phyloP scores from a whole-genome alignment of 2,888 invertebrate genomes.

The Eupithecia inturbata region DNA sequence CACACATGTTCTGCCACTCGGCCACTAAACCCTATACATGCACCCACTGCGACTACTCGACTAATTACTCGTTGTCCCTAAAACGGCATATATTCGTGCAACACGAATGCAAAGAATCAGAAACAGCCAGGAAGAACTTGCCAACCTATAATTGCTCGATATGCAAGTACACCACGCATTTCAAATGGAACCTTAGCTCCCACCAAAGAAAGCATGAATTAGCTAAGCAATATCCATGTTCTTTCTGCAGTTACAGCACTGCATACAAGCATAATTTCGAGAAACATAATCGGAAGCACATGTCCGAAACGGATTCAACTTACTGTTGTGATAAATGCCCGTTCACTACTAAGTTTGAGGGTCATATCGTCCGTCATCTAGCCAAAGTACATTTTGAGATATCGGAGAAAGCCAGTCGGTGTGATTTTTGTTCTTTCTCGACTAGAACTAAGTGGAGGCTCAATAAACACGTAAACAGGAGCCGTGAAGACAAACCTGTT shows the following conservation, averaged over 20 bases:
- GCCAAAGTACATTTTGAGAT: slow-evolving; percentile 67
- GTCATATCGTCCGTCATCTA: slow-evolving; percentile 66
- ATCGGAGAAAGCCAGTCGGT: slow-evolving; percentile 59
- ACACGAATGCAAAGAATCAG: slow-evolving; percentile 48
- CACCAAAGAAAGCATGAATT: slow-evolving; percentile 48
- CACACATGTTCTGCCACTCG: slow-evolving; percentile 57
- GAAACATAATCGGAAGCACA: slow-evolving; percentile 57
- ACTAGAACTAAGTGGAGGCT: slow-evolving; percentile 64
- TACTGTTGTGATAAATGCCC: slow-evolving; percentile 68
- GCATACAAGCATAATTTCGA: slow-evolving; percentile 54
- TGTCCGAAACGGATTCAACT: slow-evolving; percentile 38
- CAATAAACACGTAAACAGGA: slow-evolving; percentile 63
- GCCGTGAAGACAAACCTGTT: slow-evolving; percentile 50
- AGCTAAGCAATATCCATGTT: slow-evolving; percentile 22
- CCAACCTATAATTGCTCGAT: slow-evolving; percentile 37
- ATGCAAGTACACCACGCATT: slow-evolving; percentile 46
- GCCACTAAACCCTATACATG: slow-evolving; percentile 56
- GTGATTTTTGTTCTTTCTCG: slow-evolving; percentile 65
- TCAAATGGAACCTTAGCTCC: slow-evolving; percentile 53
- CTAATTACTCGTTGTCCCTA: slow-evolving; percentile 60
- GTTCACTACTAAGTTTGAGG: slow-evolving; percentile 63
- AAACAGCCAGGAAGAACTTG: slow-evolving; percentile 11
- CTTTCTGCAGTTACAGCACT: slow-evolving; percentile 30
- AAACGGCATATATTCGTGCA: slow-evolving; percentile 58
- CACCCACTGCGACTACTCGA: slow-evolving; percentile 56